Evolutionary conservation across 2,888 invertebrate genomes (phyloP), one percentile per base, ranked within the genome.

Genomic region (Autographa gamma): DNA sequence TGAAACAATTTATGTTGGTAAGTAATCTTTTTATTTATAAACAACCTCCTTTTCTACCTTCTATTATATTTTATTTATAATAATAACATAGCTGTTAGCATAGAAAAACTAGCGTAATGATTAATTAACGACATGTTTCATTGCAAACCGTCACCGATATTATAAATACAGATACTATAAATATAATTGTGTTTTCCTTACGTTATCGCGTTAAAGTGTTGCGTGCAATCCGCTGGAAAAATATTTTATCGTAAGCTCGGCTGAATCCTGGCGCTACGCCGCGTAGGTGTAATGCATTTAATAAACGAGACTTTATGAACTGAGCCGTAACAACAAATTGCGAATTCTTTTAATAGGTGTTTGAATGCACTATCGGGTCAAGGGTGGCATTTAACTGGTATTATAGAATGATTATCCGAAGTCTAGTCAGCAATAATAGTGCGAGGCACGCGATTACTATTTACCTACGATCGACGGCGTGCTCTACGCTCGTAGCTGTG

Each of bases 371-470:
- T 87, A 87, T 83, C 86, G 82, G 92, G 92, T 92, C 91, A 91
- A 91, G 92, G 91, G 85, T 88, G 81, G 86, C 87, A 88, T 91
- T 90, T 89, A 90, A 78, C 84, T 78, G 88, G 87, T 89, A 88
- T 86, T 89, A 88, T 83, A 83, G 82, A 88, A 88, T 91, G 89
- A 91, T 92, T 92, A 91, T 88, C 87, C 84, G 83, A 89, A 91
- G 90, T 92, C 91, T 89, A 88, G 86, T 86, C 82, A 86, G 83
- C 82, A 84, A 82, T 90, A 90, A 90, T 89, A 88, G 89, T 85
- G 86, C 77, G 79, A 77, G 80, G 84, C 93, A 93, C 93, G 93
- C 93, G 86, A 93, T 78, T 82, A 79, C 73, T 87, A 79, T 80
- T 80, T 79, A 68, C 80, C 75, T 74, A 79, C 72, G 69, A 79